Evolutionary conservation across 2,888 invertebrate genomes (phyloP).

Genomic region (Hedychridium roseum): DNA sequence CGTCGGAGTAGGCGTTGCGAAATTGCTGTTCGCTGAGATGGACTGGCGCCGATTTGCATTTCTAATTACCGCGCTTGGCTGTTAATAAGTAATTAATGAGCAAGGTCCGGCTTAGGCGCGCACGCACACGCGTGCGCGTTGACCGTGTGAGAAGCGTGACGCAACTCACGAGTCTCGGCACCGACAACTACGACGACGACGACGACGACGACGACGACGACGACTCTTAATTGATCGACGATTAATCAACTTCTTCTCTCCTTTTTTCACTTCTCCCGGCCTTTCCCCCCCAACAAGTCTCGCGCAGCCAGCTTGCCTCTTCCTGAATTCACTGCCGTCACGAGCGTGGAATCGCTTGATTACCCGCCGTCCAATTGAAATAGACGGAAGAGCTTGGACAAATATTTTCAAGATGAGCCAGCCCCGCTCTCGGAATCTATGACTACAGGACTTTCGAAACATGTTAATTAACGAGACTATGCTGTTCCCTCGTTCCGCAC

Average conservation of each 20-base stretch:
- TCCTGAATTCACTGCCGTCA: slow-evolving; percentile 1
- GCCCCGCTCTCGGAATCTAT: no score
- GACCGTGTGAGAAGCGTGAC: slow-evolving; percentile 31
- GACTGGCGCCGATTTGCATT: slow-evolving; percentile 52
- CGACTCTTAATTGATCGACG: slow-evolving; percentile 48
- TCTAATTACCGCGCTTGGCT: slow-evolving; percentile 48
- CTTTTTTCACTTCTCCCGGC: neutral
- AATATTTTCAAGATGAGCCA: no score
- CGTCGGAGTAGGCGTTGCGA: slow-evolving; percentile 37
- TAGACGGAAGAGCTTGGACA: no score
- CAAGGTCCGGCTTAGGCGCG: slow-evolving; percentile 31
- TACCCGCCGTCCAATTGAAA: slow-evolving; percentile 1
- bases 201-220: no score
- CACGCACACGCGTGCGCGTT: slow-evolving; percentile 15
- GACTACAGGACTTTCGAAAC: slow-evolving; percentile 2
- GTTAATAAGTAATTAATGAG: slow-evolving; percentile 57
- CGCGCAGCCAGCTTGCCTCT: neutral
- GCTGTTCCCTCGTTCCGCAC: slow-evolving; percentile 10
- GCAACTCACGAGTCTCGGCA: slow-evolving; percentile 37
- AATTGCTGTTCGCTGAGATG: slow-evolving; percentile 38
- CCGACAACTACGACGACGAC: no score
- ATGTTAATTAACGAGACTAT: slow-evolving; percentile 12
- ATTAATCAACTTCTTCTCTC: slow-evolving; percentile 40
- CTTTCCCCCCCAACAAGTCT: neutral
- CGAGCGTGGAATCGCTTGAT: slow-evolving; percentile 3